phyloP scores from a whole-genome alignment of 2,888 invertebrate species.

The Anoncus sp. region DNA sequence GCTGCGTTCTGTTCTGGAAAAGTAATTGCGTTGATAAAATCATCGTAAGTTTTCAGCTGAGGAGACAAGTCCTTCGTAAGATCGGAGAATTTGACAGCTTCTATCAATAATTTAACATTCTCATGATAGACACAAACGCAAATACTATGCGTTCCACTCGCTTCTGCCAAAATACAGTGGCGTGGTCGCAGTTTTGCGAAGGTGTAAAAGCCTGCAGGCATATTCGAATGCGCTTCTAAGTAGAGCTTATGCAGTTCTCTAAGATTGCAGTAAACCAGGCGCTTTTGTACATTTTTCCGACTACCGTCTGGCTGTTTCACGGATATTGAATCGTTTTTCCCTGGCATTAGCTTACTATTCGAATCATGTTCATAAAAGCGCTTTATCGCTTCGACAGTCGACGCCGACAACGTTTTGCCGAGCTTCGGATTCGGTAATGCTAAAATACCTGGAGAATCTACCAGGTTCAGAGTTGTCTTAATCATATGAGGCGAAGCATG shows the following conservation, averaged over 20 bases:
- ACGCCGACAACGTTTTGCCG: neutral
- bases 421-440: neutral
- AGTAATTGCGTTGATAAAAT: constrained; percentile 41
- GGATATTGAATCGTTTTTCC: constrained; percentile 31
- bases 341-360: constrained; percentile 19
- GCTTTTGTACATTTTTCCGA: constrained; percentile 33
- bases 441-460: neutral
- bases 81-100: constrained; percentile 21
- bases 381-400: constrained; percentile 12
- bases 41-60: constrained; percentile 35
- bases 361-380: constrained; percentile 17
- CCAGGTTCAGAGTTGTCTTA: constrained; percentile 27
- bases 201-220: constrained; percentile 50
- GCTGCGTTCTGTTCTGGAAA: constrained; percentile 21
- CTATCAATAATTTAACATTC: constrained; percentile 59
- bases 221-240: constrained; percentile 4
- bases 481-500: constrained; percentile 13
- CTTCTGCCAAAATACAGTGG: constrained; percentile 60
- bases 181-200: constrained; percentile 52
- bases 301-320: constrained; percentile 33
- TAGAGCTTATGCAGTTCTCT: constrained; percentile 42
- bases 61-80: constrained; percentile 24
- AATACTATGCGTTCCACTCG: constrained; percentile 56
- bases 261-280: constrained; percentile 42
- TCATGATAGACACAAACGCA: constrained; percentile 59